Percentiles rank a stretch among this genome's conserved stretches.
Conservation (phyloP, 2,888 invertebrate species). For the Capitulum mitella region DNA sequence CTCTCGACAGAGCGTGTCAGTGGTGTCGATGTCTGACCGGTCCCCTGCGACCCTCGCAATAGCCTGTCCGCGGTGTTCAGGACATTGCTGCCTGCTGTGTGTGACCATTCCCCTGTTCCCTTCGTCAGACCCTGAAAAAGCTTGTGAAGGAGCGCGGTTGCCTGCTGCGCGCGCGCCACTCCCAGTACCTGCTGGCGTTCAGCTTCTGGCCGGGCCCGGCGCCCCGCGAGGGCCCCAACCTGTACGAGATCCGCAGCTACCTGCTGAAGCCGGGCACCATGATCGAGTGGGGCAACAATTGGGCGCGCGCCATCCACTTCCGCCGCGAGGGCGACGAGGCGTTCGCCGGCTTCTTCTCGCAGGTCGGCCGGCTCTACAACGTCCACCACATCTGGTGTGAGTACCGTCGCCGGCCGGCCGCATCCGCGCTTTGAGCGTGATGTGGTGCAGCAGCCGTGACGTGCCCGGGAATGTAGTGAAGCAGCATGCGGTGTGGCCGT, state of each 20-base stretch:
- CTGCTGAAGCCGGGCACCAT: constrained; percentile 95
- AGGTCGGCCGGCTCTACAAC: constrained; percentile 90
- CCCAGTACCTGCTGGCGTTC: constrained; percentile 89
- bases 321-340: constrained; percentile 87
- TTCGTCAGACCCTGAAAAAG: constrained; percentile 40
- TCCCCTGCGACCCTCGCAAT: too few relatives aligned
- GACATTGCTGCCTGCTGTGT: too few relatives aligned
- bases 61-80: too few relatives aligned
- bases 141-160: constrained; percentile 68
- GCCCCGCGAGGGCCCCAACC: constrained; percentile 63
- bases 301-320: constrained; percentile 87
- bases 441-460: too few relatives aligned
- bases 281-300: constrained; percentile 99
- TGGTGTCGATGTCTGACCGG: too few relatives aligned
- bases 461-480: too few relatives aligned
- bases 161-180: constrained; percentile 72
- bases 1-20: too few relatives aligned
- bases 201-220: constrained; percentile 91
- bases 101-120: constrained; percentile 30
- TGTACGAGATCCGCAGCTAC: constrained; percentile 89
- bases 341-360: constrained; percentile 96
- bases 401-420: too few relatives aligned
- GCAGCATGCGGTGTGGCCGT: too few relatives aligned
- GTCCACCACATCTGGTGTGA: constrained; percentile 99
- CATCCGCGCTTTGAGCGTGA: too few relatives aligned